These are phyloP conservation scores for Galerucella calmariensis DNA, from an alignment of 2,888 invertebrate species.

Conservation along the genomic window DNA sequence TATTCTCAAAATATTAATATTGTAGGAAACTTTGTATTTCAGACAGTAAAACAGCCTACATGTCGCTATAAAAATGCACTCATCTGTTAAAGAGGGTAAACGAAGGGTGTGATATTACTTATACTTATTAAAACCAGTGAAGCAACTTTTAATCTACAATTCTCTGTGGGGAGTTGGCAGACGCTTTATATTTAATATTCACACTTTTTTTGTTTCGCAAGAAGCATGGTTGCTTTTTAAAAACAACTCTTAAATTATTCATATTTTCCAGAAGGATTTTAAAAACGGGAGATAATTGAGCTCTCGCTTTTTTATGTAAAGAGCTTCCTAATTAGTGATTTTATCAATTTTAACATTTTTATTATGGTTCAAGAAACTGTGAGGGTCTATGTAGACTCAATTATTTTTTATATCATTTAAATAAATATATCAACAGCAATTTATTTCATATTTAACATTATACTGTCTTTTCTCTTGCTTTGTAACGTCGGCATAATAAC, in stretches of 20 bases:
- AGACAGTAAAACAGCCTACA: not conserved
- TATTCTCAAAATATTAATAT: not conserved
- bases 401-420: too few species aligned
- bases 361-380: not conserved
- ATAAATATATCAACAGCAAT: too few species aligned
- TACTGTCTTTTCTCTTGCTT: too few species aligned
- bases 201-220: not conserved
- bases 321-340: not conserved
- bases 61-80: not conserved
- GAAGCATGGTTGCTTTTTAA: not conserved
- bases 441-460: too few species aligned
- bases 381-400: too few species aligned
- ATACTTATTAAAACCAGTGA: slow-evolving; percentile 6
- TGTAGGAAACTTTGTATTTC: not conserved
- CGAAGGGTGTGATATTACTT: not conserved
- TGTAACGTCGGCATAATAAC: too few species aligned
- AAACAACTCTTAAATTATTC: not conserved
- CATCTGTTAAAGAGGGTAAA: slow-evolving; percentile 1
- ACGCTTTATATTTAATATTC: slow-evolving; percentile 22
- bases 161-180: slow-evolving; percentile 11
- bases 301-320: not conserved
- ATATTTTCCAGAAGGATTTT: not conserved
- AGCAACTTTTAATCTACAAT: slow-evolving; percentile 20
- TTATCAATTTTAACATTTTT: not conserved
- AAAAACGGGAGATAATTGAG: not conserved